Evolutionary conservation across 2,888 invertebrate species (phyloP), one percentile per base, ranked within the genome.

Genomic region (Noctua janthina): DNA sequence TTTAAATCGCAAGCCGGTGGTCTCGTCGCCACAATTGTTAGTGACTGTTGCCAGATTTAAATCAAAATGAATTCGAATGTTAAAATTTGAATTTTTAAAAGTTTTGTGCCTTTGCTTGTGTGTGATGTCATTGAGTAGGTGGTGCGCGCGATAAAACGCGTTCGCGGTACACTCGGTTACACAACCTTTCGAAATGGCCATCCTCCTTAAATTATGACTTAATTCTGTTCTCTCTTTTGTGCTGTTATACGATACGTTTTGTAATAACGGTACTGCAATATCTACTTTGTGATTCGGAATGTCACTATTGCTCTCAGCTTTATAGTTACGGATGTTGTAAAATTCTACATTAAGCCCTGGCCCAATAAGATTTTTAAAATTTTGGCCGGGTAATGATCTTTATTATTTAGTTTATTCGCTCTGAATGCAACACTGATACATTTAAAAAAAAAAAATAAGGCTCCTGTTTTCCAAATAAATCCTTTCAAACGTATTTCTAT

Each of bases 131-230:
- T 91, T 91, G 93, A 92, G 96, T 96, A 96, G 96, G 96, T 94
- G 96, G 94, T 86, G 90, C 81, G 87, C 89, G 92, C 92, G 94
- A 94, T 95, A 95, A 95, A 95, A 94, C 92, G 91, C 89, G 92
- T 90, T 91, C 90, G 91, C 92, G 90, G 92, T 88, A 92, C 90
- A 74, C 84, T 87, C 88, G 90, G 91, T 92, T 94, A 93, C 93
- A 91, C 92, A 93, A 93, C 92, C 93, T 95, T 95, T 94, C 94
- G 94, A 94, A 96, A 95, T 93, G 92, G 90, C 91, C 93, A 93
- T 95, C 94, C 92, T 93, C 93, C 91, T 94, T 95, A 96, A 96
- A 93, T 95, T 96, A 96, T 96, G 95, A 95, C 96, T 96, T 96
- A 96, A 96, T 96, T 96, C 93, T 90, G 93, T 92, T 94, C 91